phyloP scores from a whole-genome alignment of 2,113 vertebrate species.

The Gavialis gangeticus region DNA sequence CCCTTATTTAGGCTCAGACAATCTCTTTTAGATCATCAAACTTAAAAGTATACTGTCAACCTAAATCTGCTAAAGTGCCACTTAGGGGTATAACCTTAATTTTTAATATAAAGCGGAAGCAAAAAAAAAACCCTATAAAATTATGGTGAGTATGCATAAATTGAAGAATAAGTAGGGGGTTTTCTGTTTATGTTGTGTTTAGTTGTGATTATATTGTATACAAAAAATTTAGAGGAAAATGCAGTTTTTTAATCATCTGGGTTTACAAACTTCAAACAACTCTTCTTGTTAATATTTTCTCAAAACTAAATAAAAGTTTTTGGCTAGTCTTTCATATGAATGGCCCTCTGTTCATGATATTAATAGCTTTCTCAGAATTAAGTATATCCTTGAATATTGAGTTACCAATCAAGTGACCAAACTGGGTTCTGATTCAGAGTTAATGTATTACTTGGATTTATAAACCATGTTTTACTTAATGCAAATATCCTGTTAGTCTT shows the following conservation, averaged over 20 bases:
- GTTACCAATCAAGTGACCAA: too few species aligned
- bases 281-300: not conserved
- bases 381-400: not conserved
- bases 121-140: not conserved
- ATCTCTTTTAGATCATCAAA: not conserved
- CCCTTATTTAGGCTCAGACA: not conserved
- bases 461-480: not conserved
- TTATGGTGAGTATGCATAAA: not conserved
- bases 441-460: not conserved
- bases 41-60: not conserved
- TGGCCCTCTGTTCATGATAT: not conserved
- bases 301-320: not conserved
- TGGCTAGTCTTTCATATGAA: not conserved
- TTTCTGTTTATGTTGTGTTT: not conserved
- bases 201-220: not conserved
- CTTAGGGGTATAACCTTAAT: not conserved
- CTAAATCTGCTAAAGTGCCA: not conserved
- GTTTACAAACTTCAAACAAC: constrained; percentile 15
- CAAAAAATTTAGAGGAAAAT: not conserved
- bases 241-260: not conserved
- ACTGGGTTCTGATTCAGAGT: not conserved
- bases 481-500: not conserved
- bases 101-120: not conserved
- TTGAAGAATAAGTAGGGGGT: not conserved
- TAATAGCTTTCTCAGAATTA: not conserved